phyloP scores from a whole-genome alignment of 2,797 vertebrate genomes.

The Ara ararauna region DNA sequence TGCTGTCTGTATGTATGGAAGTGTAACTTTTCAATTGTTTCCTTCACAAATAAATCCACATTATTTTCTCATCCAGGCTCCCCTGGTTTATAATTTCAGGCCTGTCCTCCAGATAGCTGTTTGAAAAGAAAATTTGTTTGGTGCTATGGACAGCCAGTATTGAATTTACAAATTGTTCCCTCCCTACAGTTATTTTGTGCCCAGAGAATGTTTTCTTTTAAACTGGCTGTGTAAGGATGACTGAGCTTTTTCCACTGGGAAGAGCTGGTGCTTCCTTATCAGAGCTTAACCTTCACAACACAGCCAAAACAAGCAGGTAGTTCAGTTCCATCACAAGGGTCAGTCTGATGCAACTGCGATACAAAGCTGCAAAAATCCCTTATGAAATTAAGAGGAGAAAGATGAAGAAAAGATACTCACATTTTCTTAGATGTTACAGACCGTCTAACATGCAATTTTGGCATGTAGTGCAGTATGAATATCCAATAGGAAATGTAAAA shows the following conservation, averaged over 20 bases:
- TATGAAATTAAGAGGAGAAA: not conserved
- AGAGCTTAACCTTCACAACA: not conserved
- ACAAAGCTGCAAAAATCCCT: not conserved
- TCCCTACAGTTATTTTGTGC: constrained; percentile 6
- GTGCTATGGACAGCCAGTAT: not conserved
- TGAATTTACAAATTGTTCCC: constrained; percentile 7
- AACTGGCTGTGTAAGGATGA: not conserved
- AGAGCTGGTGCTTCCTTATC: not conserved
- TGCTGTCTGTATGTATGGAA: not conserved
- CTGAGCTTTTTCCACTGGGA: not conserved
- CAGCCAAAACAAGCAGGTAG: constrained; percentile 11
- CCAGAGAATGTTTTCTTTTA: constrained; percentile 19
- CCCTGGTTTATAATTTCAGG: not conserved
- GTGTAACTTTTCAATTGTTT: not conserved
- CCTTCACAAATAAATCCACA: not conserved
- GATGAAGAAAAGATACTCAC: not conserved
- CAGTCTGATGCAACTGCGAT: not conserved
- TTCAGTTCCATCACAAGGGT: not conserved
- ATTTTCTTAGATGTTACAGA: not conserved
- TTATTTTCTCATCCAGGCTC: not conserved
- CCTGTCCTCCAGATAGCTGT: not conserved
- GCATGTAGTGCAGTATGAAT: not conserved
- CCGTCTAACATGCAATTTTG: not conserved
- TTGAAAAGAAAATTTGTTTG: constrained; percentile 19
- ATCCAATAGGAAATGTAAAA: not conserved